phyloP scores from a whole-genome alignment of 2,113 vertebrate species.

The Zootoca vivipara region DNA sequence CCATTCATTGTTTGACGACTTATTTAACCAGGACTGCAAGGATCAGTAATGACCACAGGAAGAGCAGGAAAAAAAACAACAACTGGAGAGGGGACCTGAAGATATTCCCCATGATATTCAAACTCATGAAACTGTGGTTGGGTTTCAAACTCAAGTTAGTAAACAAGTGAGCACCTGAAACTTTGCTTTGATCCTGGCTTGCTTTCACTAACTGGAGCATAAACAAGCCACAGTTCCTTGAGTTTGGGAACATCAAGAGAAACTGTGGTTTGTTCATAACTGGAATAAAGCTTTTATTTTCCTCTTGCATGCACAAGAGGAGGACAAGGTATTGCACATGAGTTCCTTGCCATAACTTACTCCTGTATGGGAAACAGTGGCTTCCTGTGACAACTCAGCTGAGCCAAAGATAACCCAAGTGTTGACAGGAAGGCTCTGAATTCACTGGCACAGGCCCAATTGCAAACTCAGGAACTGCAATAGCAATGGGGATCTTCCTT shows the following conservation, averaged over 20 bases:
- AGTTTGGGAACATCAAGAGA: no score
- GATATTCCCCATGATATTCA: no score
- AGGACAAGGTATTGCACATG: no score
- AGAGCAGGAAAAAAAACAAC: neutral
- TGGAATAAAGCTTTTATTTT: no score
- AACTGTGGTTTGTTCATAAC: no score
- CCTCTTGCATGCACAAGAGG: no score
- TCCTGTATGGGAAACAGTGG: neutral
- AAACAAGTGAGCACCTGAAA: no score
- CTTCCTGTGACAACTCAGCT: neutral
- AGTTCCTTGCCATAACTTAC: neutral
- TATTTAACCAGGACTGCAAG: neutral
- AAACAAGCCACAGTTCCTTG: no score
- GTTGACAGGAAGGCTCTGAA: neutral
- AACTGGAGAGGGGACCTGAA: neutral
- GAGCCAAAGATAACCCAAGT: neutral
- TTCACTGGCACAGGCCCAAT: neutral
- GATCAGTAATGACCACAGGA: neutral
- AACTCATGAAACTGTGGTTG: no score
- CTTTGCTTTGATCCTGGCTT: no score
- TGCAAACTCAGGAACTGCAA: neutral
- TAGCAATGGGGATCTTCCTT: neutral
- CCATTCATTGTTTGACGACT: neutral
- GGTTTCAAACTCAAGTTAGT: no score
- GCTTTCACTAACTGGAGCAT: no score